Base-by-base conservation (phyloP, 2,797 vertebrate genomes). In the Lophius americanus region DNA sequence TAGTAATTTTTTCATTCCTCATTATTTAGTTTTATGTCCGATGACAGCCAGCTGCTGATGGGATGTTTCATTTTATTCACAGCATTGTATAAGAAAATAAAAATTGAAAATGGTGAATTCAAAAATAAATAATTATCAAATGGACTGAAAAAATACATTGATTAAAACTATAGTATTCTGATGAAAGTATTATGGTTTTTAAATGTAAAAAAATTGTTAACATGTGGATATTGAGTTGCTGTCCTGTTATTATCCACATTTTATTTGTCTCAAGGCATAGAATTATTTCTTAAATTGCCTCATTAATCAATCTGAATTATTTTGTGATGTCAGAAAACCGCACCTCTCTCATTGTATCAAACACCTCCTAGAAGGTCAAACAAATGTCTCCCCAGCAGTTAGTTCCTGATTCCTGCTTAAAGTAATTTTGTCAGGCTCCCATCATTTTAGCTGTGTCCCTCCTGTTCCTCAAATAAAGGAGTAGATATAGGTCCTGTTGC, bases 1-100 rank as follows among this genome's bases (percentile, higher is more conserved):
- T 23, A 23, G 23, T 23, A 23, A 23, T 23, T 23, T 23, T 23
- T 23, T 23, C 23, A 23, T 23, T 23, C 23, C 23, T 23, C 23
- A 23, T 23, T 23, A 23, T 10, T 39, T 12, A 37, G 3, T 23
- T 48, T 70, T 43, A 8, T 41, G n/a, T 61, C 3, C 13, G 12
- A 57, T 66, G 11, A 57, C 64, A 57, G n/a, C 54, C 39, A 76
- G 59, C 52, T 72, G 7, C 5, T 69, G 46, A 37, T 65, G 12
- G 51, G 9, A 23, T 54, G 39, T 64, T 36, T 12, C 3, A 12
- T 58, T 64, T 75, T 54, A 6, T 58, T 54, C 12, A 54, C 8
- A 65, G n/a, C 44, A 14, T 13, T 49, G 32, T 38, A 23, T 32
- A 63, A 32, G 7, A 54, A 23, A 54, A 0, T 33, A 12, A 9